Percentiles rank a stretch among this genome's conserved stretches.
phyloP scores from a whole-genome alignment of 2,113 vertebrate genomes.

The Rhabdomys dilectus region DNA sequence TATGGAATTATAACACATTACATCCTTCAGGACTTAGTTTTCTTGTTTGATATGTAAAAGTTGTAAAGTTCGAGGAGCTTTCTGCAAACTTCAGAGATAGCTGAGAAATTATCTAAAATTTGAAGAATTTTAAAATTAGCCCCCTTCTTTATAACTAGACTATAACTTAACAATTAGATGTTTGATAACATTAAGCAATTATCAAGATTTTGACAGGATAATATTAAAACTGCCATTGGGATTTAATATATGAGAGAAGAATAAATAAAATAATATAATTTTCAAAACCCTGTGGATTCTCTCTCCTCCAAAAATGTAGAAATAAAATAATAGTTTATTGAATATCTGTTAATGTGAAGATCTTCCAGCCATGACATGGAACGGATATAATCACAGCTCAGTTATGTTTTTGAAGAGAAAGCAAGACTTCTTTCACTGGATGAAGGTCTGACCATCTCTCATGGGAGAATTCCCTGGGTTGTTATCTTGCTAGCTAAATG shows the following conservation, averaged over 20 bases:
- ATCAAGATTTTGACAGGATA: not conserved
- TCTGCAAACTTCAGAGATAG: not conserved
- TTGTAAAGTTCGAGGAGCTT: not conserved
- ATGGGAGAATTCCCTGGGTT: not conserved
- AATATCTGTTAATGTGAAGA: not conserved
- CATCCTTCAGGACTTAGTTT: conserved; percentile 3
- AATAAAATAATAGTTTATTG: not conserved
- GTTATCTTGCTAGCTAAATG: conserved; percentile 1
- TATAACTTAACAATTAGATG: not conserved
- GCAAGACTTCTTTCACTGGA: not conserved
- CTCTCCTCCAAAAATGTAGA: not conserved
- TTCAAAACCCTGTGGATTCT: not conserved
- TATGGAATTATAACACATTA: not conserved
- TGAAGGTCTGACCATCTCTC: not conserved
- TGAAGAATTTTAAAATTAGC: not conserved
- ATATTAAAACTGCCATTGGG: not conserved
- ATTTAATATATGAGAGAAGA: not conserved
- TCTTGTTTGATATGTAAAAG: not conserved
- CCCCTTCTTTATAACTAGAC: not conserved
- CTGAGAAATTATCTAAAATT: not conserved
- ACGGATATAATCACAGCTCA: not conserved
- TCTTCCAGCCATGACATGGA: not conserved
- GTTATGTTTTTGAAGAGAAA: conserved; percentile 12
- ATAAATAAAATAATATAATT: not conserved
- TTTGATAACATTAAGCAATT: conserved; percentile 15